Evolutionary conservation across 2,888 invertebrate species (phyloP).

Genomic region (Hypercompe scribonia): DNA sequence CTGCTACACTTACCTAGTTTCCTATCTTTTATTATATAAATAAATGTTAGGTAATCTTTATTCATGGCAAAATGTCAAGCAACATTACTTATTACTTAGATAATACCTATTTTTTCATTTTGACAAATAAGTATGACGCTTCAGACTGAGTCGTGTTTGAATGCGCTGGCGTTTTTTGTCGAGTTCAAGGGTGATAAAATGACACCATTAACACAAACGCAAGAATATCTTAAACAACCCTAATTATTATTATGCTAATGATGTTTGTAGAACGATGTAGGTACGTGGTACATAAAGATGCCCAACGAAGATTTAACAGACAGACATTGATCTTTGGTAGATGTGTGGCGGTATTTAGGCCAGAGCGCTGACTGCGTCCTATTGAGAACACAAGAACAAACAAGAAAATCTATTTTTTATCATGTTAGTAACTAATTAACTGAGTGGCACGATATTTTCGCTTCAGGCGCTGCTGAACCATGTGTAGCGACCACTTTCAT

Average conservation of each 20-base stretch:
- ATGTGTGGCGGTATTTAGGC: slow-evolving; percentile 74
- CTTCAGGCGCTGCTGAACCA: slow-evolving; percentile 51
- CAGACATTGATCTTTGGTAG: slow-evolving; percentile 55
- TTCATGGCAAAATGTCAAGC: slow-evolving; percentile 13
- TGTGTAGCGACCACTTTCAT: slow-evolving; percentile 67
- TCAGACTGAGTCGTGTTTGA: slow-evolving; percentile 34
- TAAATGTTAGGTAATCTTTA: slow-evolving; percentile 2
- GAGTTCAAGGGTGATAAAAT: slow-evolving; percentile 34
- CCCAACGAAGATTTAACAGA: slow-evolving; percentile 34
- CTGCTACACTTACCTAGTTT: background rate
- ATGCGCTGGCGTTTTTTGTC: slow-evolving; percentile 23
- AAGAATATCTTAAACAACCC: slow-evolving; percentile 17
- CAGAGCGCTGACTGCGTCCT: slow-evolving; percentile 60
- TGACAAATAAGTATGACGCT: slow-evolving; percentile 41
- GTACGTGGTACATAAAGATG: slow-evolving; percentile 27
- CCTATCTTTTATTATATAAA: background rate
- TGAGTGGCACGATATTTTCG: slow-evolving; percentile 56
- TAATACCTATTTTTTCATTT: slow-evolving; percentile 43
- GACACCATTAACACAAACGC: slow-evolving; percentile 9
- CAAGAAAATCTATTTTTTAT: slow-evolving; percentile 78
- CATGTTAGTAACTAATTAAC: slow-evolving; percentile 66
- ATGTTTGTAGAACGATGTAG: slow-evolving; percentile 42
- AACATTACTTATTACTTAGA: slow-evolving; percentile 15
- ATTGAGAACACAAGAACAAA: slow-evolving; percentile 64
- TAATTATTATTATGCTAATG: slow-evolving; percentile 25